Conservation (phyloP, 2,888 invertebrate genomes). For the Nymphalis polychloros region DNA sequence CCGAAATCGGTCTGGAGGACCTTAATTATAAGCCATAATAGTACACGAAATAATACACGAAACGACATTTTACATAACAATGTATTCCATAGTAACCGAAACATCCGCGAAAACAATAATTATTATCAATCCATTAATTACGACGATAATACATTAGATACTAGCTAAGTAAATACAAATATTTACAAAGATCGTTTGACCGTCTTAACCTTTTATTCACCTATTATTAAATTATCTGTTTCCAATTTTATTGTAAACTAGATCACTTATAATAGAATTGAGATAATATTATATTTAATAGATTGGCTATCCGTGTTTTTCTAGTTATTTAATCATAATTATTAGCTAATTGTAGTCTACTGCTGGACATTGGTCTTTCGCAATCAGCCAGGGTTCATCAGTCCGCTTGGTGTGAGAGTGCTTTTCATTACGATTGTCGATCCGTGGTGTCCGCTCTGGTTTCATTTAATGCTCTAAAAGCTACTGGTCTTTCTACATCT, state of each 20-base stretch:
- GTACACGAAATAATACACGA: neutral
- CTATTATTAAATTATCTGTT: constrained; percentile 67
- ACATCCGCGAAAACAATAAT: constrained; percentile 45
- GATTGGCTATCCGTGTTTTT: neutral
- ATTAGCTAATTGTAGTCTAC: no score
- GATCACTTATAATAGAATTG: constrained; percentile 38
- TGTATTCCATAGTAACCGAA: constrained; percentile 45
- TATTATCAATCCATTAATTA: constrained; percentile 48
- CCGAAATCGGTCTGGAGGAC: no score
- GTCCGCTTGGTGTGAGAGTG: no score
- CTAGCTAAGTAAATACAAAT: constrained; percentile 59
- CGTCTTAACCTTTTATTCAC: constrained; percentile 72
- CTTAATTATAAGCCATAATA: no score
- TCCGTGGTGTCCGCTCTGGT: no score
- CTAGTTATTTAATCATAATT: no score
- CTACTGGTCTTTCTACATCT: no score
- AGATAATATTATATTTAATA: constrained; percentile 33
- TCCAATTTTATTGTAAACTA: constrained; percentile 54
- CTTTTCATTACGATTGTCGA: no score
- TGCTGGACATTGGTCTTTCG: no score
- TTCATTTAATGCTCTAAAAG: no score
- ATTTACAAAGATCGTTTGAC: constrained; percentile 76
- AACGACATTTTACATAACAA: constrained; percentile 33
- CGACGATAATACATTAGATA: constrained; percentile 43
- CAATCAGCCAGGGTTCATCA: no score